Evolutionary conservation across 2,113 vertebrate species (phyloP).

Genomic region (Aplodontia rufa): DNA sequence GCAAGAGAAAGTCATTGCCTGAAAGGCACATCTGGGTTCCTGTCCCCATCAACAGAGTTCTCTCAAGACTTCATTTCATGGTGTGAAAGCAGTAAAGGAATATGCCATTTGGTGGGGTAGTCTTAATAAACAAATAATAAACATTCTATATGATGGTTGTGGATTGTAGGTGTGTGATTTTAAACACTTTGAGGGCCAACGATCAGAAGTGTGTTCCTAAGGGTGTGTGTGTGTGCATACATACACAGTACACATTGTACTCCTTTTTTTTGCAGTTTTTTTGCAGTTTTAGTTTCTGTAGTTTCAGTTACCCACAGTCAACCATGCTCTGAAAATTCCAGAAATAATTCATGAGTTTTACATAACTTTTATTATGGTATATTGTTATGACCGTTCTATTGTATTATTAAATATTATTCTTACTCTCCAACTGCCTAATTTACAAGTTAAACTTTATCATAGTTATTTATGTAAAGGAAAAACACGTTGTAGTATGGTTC

Average conservation of each 20-base stretch:
- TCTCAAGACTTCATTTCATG: not conserved
- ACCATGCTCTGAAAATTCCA: not conserved
- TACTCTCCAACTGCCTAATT: not conserved
- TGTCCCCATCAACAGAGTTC: not conserved
- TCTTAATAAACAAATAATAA: not conserved
- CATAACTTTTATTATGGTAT: not conserved
- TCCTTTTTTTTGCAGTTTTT: too few species aligned
- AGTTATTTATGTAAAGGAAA: not conserved
- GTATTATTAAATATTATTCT: not conserved
- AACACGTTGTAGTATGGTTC: not conserved
- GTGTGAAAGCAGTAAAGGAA: not conserved
- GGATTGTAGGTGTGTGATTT: not conserved
- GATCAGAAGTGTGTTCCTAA: not conserved
- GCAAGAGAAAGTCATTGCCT: conserved; percentile 51
- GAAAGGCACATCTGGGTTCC: not conserved
- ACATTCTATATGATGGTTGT: not conserved
- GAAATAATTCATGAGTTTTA: not conserved
- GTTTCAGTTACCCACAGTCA: not conserved
- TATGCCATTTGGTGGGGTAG: not conserved
- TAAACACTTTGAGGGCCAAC: not conserved
- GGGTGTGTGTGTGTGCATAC: too few species aligned
- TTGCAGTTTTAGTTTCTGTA: not conserved
- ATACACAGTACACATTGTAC: not conserved
- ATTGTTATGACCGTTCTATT: not conserved
- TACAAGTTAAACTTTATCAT: not conserved